Base-by-base conservation (phyloP, 2,113 vertebrate genomes). In the Phalacrocorax aristotelis region DNA sequence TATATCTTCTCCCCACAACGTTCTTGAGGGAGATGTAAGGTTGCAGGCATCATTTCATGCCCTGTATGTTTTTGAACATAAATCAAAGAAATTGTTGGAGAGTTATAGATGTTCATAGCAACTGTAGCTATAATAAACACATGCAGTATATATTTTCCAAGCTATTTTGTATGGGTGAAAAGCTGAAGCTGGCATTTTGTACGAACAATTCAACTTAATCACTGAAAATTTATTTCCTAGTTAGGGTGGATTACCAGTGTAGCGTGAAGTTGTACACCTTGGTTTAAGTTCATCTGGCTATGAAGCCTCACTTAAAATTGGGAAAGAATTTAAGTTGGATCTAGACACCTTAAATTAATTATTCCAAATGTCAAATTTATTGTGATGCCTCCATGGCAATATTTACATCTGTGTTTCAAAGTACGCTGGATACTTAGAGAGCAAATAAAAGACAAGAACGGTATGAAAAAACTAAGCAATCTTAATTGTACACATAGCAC, bases 1-100 rank as follows among this genome's bases (percentile, higher is more conserved):
- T 98, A 93, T 97, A 96, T 98, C 97, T 98, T 97, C 95, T 96
- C 95, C 83, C 94, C 92, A 93, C 97, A 97, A 80, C 93, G 97
- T 98, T 98, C 98, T 98, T 98, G 97, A 98, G 97, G 96, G 97
- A 98, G 98, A 98, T 97, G 97, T 98, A 97, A 98, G 97, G 97
- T 98, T 98, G 98, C 98, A 98, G 98, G 97, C 97, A 98, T 98
- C 98, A 98, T 98, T 98, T 98, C 98, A 98, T 98, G 98, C 98
- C 98, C 96, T 98, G 98, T 98, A 97, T 98, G 97, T 98, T 98
- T 98, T 98, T 98, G 97, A 97, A 98, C 98, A 98, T 98, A 98
- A 98, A 98, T 98, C 98, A 98, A 98, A 97, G 97, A 98, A 98
- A 98, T 98, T 98, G 98, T 98, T 98, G 97, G 97, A 97, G 96